Evolutionary conservation across 2,888 invertebrate genomes (phyloP).

Genomic region (Cerastis leucographa): DNA sequence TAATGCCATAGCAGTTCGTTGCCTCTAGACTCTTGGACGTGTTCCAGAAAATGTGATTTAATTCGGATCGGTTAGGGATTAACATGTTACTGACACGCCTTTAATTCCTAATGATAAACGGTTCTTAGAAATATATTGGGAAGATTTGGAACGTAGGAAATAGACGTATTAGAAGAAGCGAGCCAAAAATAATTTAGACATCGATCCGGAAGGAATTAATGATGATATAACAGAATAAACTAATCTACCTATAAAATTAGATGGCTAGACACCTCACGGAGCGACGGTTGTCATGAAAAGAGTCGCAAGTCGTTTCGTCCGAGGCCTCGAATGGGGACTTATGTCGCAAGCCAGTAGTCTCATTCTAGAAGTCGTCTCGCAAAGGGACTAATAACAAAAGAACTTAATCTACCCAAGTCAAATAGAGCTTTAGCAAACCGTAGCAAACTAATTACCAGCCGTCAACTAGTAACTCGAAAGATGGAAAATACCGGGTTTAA

Average conservation of each 20-base stretch:
- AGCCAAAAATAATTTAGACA: not conserved
- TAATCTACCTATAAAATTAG: not conserved
- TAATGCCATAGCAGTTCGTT: slow-evolving; percentile 35
- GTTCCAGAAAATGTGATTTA: slow-evolving; percentile 49
- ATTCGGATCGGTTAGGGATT: slow-evolving; percentile 39
- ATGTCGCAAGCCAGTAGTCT: not conserved
- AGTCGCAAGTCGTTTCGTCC: not conserved
- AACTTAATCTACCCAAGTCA: slow-evolving; percentile 1
- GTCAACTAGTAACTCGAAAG: not conserved
- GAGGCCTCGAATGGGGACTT: not conserved
- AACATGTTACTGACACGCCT: slow-evolving; percentile 46
- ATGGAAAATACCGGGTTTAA: slow-evolving; percentile 44
- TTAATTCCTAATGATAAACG: slow-evolving; percentile 36
- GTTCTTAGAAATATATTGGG: slow-evolving; percentile 10
- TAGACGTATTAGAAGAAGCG: not conserved
- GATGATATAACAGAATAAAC: not conserved
- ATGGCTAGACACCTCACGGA: not conserved
- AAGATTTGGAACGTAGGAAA: slow-evolving; percentile 9
- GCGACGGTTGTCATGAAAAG: not conserved
- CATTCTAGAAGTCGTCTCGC: not conserved
- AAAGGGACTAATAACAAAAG: not conserved
- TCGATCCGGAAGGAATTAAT: not conserved
- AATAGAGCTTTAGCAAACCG: slow-evolving; percentile 9
- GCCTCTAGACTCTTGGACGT: slow-evolving; percentile 41
- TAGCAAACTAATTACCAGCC: not conserved